Evolutionary conservation across 2,888 invertebrate species (phyloP).

Genomic region (Andrena haemorrhoa): DNA sequence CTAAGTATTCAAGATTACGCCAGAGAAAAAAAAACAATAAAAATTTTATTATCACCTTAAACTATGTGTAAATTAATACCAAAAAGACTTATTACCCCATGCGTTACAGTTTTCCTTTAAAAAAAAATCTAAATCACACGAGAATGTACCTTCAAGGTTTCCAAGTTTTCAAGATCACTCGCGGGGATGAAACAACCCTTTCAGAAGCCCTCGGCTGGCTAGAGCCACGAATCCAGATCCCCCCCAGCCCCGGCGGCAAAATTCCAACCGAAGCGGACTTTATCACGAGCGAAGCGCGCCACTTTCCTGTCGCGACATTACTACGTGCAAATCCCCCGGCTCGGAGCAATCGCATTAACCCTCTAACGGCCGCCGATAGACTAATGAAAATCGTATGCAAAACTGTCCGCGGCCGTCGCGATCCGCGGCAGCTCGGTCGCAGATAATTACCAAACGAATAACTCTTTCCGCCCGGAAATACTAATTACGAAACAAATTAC

Average conservation of each 20-base stretch:
- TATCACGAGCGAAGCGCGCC: constrained; percentile 19
- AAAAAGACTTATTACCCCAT: too few relatives aligned
- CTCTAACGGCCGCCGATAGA: constrained; percentile 59
- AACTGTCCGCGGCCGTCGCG: constrained; percentile 49
- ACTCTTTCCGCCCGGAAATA: constrained; percentile 56
- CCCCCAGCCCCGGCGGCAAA: neutral
- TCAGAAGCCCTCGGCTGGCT: too few relatives aligned
- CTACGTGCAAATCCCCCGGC: constrained; percentile 56
- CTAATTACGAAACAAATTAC: constrained; percentile 63
- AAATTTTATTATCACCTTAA: too few relatives aligned
- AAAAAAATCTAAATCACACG: too few relatives aligned
- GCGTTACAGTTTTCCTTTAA: too few relatives aligned
- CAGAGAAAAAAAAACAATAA: too few relatives aligned
- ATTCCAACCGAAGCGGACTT: constrained; percentile 12
- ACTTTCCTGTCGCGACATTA: constrained; percentile 49
- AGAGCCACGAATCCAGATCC: too few relatives aligned
- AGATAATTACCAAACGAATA: constrained; percentile 62
- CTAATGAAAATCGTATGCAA: constrained; percentile 62
- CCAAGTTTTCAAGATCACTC: too few relatives aligned
- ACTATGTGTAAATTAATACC: too few relatives aligned
- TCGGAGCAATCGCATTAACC: constrained; percentile 54
- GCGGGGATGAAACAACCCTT: too few relatives aligned
- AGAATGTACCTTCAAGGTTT: too few relatives aligned
- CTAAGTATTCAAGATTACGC: too few relatives aligned
- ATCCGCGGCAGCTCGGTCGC: constrained; percentile 9